phyloP scores from a whole-genome alignment of 2,888 invertebrate species.

The Anodontia alba region DNA sequence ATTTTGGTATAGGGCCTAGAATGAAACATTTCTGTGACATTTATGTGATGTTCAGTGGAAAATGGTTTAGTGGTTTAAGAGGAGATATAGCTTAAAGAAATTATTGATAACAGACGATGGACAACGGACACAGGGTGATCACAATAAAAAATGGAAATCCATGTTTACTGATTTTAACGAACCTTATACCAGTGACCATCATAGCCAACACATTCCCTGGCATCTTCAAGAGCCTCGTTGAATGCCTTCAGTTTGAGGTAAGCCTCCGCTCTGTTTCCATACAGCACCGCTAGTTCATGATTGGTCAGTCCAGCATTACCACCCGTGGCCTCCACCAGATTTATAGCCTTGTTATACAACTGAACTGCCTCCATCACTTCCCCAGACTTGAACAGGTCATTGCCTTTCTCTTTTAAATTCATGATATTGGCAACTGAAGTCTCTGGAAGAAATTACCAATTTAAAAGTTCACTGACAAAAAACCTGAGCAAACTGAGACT shows the following conservation, averaged over 20 bases:
- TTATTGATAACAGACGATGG: too few relatives aligned
- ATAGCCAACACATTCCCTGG: slow-evolving; percentile 66
- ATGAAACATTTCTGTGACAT: too few relatives aligned
- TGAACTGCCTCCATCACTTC: slow-evolving; percentile 54
- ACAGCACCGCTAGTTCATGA: slow-evolving; percentile 70
- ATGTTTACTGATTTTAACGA: too few relatives aligned
- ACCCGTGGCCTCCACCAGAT: slow-evolving; percentile 27
- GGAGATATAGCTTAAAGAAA: too few relatives aligned
- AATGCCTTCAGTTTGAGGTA: slow-evolving; percentile 55
- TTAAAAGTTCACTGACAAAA: too few relatives aligned
- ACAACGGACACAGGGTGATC: too few relatives aligned
- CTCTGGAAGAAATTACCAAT: slow-evolving; percentile 19
- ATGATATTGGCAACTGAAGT: slow-evolving; percentile 30
- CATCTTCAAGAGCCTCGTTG: slow-evolving; percentile 63
- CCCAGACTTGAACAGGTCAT: slow-evolving; percentile 53
- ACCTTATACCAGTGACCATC: slow-evolving; percentile 77
- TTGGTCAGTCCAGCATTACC: slow-evolving; percentile 25
- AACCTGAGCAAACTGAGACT: too few relatives aligned
- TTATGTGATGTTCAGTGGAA: too few relatives aligned
- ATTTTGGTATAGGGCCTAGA: too few relatives aligned
- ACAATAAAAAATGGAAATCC: too few relatives aligned
- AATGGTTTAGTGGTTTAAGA: too few relatives aligned
- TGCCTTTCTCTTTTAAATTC: slow-evolving; percentile 64
- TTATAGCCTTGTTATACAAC: slow-evolving; percentile 63
- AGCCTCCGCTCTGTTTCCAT: slow-evolving; percentile 72